Percentiles rank a stretch among this genome's conserved stretches.
These are phyloP conservation scores for Oryctolagus cuniculus DNA, from an alignment of 2,113 vertebrate genomes.

Conservation along the genomic window DNA sequence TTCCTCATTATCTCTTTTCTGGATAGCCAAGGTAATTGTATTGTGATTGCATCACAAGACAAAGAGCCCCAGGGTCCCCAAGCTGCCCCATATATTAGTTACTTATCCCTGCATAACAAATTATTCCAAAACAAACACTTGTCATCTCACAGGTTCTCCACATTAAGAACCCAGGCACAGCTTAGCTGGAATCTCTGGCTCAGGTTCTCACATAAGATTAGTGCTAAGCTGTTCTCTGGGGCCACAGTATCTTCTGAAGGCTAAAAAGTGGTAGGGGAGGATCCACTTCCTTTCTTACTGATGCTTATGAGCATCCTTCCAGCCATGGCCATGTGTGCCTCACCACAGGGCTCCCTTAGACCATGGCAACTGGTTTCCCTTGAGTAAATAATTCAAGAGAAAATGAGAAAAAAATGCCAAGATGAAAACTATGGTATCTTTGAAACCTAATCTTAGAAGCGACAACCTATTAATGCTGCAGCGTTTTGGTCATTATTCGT, in stretches of 20 bases:
- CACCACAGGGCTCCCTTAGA: background rate
- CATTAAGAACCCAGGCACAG: background rate
- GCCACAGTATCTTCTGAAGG: fast-evolving
- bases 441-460: background rate
- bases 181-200: too few relatives aligned
- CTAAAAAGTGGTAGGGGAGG: fast-evolving
- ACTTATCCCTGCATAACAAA: background rate
- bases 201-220: background rate
- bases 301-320: background rate
- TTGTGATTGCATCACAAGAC: background rate
- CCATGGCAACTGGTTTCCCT: background rate
- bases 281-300: background rate
- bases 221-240: background rate
- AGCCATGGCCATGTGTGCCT: background rate
- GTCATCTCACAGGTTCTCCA: background rate
- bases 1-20: background rate
- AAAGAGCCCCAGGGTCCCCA: background rate
- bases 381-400: background rate
- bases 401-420: background rate
- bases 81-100: background rate
- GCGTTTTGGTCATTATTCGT: background rate
- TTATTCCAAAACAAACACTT: background rate
- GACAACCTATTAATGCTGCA: background rate
- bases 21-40: background rate
- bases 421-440: background rate